Conservation (phyloP, 64 coral and sea anemone species). For the Dendrophyllia cribrosa region DNA sequence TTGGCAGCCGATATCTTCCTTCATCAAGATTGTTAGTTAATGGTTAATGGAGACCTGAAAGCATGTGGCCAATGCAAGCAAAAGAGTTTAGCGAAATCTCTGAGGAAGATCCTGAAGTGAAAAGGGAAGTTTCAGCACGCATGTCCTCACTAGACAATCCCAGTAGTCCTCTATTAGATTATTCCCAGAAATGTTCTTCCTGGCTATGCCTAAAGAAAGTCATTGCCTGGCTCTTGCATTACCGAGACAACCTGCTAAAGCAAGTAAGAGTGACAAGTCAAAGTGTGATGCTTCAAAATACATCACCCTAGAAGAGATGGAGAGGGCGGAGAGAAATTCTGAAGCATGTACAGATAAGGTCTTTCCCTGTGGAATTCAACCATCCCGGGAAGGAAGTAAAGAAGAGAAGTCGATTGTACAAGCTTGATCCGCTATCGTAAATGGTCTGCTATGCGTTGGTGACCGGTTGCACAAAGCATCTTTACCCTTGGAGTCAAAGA, state of each 20-base stretch:
- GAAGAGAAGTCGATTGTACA: conserved; percentile 24
- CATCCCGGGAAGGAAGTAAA: background rate
- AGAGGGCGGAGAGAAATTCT: conserved; percentile 26
- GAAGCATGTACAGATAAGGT: background rate
- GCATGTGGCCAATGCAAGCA: background rate
- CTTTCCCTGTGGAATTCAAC: background rate
- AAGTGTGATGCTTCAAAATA: too few species aligned
- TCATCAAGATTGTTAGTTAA: background rate
- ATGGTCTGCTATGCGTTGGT: background rate
- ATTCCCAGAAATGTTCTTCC: background rate
- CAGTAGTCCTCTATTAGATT: background rate
- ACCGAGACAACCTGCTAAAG: background rate
- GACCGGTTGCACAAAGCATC: background rate
- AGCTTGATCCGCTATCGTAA: conserved; percentile 35
- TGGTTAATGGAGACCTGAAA: background rate
- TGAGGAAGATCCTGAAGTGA: too few species aligned
- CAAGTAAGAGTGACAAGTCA: background rate
- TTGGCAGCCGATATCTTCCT: background rate
- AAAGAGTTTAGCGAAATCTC: too few species aligned
- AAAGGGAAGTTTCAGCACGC: too few species aligned
- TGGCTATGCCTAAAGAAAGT: conserved; percentile 42
- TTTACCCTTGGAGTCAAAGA: background rate
- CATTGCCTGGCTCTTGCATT: conserved; percentile 24
- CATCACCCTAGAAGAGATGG: conserved; percentile 5
- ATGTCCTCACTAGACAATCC: background rate